Percentiles rank a stretch among this genome's conserved stretches.
Evolutionary conservation across 2,888 invertebrate species (phyloP).

Genomic region (Athalia rosae): DNA sequence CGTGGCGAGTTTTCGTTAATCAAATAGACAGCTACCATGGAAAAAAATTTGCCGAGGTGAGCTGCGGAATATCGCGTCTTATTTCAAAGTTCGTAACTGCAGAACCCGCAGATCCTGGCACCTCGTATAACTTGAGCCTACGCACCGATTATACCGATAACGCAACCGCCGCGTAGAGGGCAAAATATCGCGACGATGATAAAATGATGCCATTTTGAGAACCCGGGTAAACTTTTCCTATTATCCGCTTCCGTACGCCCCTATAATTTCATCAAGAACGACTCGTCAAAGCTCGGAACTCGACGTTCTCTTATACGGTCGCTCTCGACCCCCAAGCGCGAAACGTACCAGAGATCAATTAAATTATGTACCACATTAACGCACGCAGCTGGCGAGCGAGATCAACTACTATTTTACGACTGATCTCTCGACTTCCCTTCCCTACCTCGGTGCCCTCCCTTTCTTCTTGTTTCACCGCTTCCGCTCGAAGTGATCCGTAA

Average conservation of each 20-base stretch:
- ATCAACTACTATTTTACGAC: neutral
- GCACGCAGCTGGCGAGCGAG: neutral
- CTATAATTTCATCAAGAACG: neutral
- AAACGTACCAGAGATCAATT: conserved; percentile 11
- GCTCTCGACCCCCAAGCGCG: conserved; percentile 19
- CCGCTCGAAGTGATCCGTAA: neutral
- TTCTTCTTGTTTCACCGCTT: no score
- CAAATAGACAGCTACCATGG: conserved; percentile 79
- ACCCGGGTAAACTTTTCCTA: neutral
- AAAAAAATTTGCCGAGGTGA: conserved; percentile 73
- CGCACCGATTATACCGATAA: neutral
- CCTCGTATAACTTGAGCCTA: neutral
- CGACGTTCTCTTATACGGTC: neutral
- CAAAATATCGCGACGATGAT: neutral
- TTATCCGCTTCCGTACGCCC: neutral
- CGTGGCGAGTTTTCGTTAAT: conserved; percentile 78
- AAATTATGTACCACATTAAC: conserved; percentile 22
- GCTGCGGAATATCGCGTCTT: conserved; percentile 6
- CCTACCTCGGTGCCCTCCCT: neutral
- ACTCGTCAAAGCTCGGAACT: neutral
- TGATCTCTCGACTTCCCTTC: neutral
- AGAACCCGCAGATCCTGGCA: neutral
- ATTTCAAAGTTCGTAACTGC: no score
- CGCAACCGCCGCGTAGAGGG: neutral
- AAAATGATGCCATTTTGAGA: neutral